Evolutionary conservation across 2,888 invertebrate genomes (phyloP).

Genomic region (Tetrapedia diversipes): DNA sequence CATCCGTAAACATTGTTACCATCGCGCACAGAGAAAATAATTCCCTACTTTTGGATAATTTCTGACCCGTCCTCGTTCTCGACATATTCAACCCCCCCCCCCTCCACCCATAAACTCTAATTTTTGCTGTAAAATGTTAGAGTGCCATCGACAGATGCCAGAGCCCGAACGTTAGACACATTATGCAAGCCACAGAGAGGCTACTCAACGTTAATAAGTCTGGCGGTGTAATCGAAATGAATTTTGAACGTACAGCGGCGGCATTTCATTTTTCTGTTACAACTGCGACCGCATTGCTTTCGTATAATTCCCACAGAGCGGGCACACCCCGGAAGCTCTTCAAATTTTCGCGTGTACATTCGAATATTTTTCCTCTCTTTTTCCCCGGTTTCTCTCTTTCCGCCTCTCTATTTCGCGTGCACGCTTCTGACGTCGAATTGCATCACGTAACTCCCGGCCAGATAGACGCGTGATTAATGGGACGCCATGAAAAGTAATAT

Average conservation of each 20-base stretch:
- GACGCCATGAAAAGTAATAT: conserved; percentile 62
- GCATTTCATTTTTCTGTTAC: conserved; percentile 21
- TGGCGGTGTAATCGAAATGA: conserved; percentile 3
- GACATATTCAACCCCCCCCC: too few relatives aligned
- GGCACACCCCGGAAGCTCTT: too few relatives aligned
- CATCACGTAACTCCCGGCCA: conserved; percentile 30
- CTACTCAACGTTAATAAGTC: conserved; percentile 19
- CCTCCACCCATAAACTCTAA: background rate
- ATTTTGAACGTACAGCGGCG: background rate
- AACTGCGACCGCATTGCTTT: background rate
- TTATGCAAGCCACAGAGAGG: background rate
- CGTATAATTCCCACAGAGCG: too few relatives aligned
- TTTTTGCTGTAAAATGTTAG: background rate
- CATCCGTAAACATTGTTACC: too few relatives aligned
- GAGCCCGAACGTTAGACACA: too few relatives aligned
- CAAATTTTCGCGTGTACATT: conserved; percentile 5
- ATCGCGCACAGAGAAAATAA: too few relatives aligned
- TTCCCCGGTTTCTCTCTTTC: background rate
- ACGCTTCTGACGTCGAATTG: conserved; percentile 43
- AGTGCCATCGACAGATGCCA: background rate
- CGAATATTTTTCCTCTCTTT: background rate
- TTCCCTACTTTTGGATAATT: too few relatives aligned
- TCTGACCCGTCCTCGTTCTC: too few relatives aligned
- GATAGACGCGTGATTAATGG: conserved; percentile 68
- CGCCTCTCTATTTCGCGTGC: background rate